These are phyloP conservation scores for Talpa occidentalis DNA, from an alignment of 2,113 vertebrate species.

Conservation along the genomic window DNA sequence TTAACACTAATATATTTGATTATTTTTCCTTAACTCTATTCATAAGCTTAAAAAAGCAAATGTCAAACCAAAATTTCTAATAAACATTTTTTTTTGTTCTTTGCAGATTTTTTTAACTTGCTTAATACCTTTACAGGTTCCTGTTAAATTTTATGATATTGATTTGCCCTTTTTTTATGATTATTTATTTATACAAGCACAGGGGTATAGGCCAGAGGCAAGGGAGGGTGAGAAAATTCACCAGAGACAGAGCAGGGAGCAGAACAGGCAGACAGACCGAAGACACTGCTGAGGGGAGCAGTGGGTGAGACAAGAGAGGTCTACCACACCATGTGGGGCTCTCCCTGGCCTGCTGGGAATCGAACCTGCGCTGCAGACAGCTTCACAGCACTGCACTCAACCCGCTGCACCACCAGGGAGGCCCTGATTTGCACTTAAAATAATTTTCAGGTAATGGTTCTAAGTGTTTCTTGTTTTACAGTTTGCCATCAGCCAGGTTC, in stretches of 20 bases:
- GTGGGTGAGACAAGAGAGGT: too few relatives aligned
- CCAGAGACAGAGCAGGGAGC: too few relatives aligned
- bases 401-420: too few relatives aligned
- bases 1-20: not conserved
- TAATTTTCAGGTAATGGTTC: constrained; percentile 71
- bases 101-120: constrained; percentile 51
- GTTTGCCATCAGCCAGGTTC: constrained; percentile 64
- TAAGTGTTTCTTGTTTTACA: constrained; percentile 72
- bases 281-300: too few relatives aligned
- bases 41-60: constrained; percentile 49
- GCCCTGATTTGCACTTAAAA: constrained; percentile 73
- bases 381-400: too few relatives aligned
- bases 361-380: too few relatives aligned
- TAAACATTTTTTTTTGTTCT: constrained; percentile 41
- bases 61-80: constrained; percentile 51
- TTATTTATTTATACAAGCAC: too few relatives aligned
- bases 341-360: too few relatives aligned
- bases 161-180: constrained; percentile 75
- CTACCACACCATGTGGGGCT: too few relatives aligned
- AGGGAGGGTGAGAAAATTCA: too few relatives aligned
- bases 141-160: constrained; percentile 53
- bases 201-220: too few relatives aligned
- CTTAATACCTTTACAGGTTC: constrained; percentile 50
- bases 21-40: constrained; percentile 14
- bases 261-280: too few relatives aligned